Evolutionary conservation across 2,888 invertebrate species (phyloP).

Genomic region (Metopia argyrocephala): DNA sequence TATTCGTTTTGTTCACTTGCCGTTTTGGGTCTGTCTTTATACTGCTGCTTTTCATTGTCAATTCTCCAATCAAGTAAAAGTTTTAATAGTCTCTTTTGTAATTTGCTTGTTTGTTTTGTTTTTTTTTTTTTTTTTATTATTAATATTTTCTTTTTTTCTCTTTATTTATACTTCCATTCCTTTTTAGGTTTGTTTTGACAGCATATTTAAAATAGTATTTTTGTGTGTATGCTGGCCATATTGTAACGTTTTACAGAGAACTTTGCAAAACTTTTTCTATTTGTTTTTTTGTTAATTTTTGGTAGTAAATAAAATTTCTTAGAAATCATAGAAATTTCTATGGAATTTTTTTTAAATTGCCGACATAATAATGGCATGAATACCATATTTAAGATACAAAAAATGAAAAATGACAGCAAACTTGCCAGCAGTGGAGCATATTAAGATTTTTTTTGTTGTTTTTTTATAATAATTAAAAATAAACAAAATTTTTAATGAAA

Average conservation of each 20-base stretch:
- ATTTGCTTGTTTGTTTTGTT: neutral
- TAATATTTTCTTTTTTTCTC: neutral
- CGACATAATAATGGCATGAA: neutral
- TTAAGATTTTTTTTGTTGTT: neutral
- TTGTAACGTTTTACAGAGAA: neutral
- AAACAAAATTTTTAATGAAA: slow-evolving; percentile 6
- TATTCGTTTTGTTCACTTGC: neutral
- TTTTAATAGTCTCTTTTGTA: slow-evolving; percentile 46
- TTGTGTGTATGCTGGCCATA: neutral
- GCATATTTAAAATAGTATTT: neutral
- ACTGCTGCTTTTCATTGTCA: neutral
- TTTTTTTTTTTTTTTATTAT: slow-evolving; percentile 4
- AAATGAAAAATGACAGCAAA: neutral
- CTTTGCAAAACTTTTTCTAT: slow-evolving; percentile 24
- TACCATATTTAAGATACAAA: neutral
- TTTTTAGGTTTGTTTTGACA: slow-evolving; percentile 38
- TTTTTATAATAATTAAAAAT: slow-evolving; percentile 19
- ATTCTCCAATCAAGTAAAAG: slow-evolving; percentile 43
- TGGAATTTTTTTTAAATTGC: neutral
- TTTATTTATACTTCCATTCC: too few relatives aligned
- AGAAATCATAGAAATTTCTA: slow-evolving; percentile 7
- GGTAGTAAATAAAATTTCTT: slow-evolving; percentile 2
- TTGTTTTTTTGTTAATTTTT: neutral
- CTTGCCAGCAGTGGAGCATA: neutral
- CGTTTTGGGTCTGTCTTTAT: neutral